phyloP scores from a whole-genome alignment of 2,888 invertebrate species.

The Anoplius nigerrimus region DNA sequence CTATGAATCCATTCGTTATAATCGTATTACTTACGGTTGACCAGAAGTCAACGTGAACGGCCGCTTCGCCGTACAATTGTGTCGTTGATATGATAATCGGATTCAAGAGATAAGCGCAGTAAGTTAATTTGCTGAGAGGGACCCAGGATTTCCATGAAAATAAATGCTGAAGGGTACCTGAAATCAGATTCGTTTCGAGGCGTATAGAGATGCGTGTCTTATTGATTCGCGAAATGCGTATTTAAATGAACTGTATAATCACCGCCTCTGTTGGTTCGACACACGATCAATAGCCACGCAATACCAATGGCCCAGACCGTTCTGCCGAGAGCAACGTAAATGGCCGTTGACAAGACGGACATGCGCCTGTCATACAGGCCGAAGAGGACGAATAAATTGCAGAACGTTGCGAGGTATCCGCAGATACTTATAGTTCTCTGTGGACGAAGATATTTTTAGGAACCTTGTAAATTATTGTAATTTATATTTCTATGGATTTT shows the following conservation, averaged over 20 bases:
- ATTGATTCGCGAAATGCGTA: neutral
- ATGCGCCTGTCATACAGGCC: slow-evolving; percentile 74
- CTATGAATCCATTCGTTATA: neutral
- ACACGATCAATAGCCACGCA: slow-evolving; percentile 78
- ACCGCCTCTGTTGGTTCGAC: slow-evolving; percentile 77
- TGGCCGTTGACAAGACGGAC: slow-evolving; percentile 74
- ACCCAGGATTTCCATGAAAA: slow-evolving; percentile 68
- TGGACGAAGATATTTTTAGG: slow-evolving; percentile 39
- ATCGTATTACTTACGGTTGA: slow-evolving; percentile 66
- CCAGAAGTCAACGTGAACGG: slow-evolving; percentile 66
- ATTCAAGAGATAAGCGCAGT: slow-evolving; percentile 79
- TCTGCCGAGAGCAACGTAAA: slow-evolving; percentile 77
- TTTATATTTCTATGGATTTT: too few relatives aligned
- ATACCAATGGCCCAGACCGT: slow-evolving; percentile 77
- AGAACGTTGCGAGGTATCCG: slow-evolving; percentile 72
- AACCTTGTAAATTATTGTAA: too few relatives aligned
- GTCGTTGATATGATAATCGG: slow-evolving; percentile 77
- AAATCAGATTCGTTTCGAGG: slow-evolving; percentile 34
- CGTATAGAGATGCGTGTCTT: neutral
- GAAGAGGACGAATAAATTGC: slow-evolving; percentile 74
- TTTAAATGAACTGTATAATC: too few relatives aligned
- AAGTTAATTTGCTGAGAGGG: slow-evolving; percentile 78
- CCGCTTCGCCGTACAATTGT: slow-evolving; percentile 67
- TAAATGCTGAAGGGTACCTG: slow-evolving; percentile 74
- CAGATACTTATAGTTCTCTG: slow-evolving; percentile 61